phyloP scores from a whole-genome alignment of 2,113 vertebrate species.

The Scatophagus argus region DNA sequence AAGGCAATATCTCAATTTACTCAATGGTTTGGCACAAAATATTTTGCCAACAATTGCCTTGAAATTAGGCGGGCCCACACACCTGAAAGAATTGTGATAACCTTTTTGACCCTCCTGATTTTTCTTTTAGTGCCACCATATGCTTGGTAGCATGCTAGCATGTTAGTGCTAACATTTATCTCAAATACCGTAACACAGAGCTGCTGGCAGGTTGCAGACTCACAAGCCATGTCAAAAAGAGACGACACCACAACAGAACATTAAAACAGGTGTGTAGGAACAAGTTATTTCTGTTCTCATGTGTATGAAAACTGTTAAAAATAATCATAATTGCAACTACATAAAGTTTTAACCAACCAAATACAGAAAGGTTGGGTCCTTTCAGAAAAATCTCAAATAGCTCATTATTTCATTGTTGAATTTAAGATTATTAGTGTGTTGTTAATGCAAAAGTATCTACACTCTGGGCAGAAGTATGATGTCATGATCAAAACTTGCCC shows the following conservation, averaged over 20 bases:
- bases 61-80: too few relatives aligned
- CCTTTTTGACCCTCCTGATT: too few relatives aligned
- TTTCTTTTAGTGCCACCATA: background rate
- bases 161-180: background rate
- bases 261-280: background rate
- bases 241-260: background rate
- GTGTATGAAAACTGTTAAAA: background rate
- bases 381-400: background rate
- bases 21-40: background rate
- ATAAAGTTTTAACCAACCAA: background rate
- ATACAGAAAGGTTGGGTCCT: background rate
- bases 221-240: background rate
- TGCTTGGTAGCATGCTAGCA: background rate
- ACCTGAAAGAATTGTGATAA: too few relatives aligned
- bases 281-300: background rate
- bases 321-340: background rate
- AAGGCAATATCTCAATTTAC: background rate
- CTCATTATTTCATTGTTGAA: background rate
- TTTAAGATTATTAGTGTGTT: background rate
- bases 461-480: background rate
- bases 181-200: background rate
- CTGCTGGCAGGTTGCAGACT: background rate
- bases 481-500: slow-evolving; percentile 5
- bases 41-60: too few relatives aligned
- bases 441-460: background rate